phyloP scores from a whole-genome alignment of 2,888 invertebrate species.

The Cheilosia grossa region DNA sequence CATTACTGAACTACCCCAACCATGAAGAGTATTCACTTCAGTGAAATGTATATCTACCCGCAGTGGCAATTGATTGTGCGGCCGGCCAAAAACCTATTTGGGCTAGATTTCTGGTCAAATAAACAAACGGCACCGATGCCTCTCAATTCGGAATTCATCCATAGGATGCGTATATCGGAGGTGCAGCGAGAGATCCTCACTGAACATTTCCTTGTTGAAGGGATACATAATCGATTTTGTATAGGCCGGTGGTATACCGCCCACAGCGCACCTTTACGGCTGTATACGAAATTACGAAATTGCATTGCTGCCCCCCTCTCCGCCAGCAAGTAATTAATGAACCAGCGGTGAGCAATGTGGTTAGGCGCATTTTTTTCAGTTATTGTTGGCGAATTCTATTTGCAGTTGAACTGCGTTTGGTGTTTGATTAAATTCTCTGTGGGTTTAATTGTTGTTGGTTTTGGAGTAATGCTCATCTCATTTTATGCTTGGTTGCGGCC shows the following conservation, averaged over 20 bases:
- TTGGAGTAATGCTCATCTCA: slow-evolving; percentile 3
- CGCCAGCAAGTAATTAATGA: slow-evolving; percentile 64
- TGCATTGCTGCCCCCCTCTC: slow-evolving; percentile 11
- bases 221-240: slow-evolving; percentile 54
- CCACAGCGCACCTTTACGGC: neutral
- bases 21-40: slow-evolving; percentile 65
- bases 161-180: slow-evolving; percentile 5
- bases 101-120: slow-evolving; percentile 72
- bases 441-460: slow-evolving; percentile 33
- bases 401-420: slow-evolving; percentile 49
- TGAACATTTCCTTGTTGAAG: slow-evolving; percentile 26
- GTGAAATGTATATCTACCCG: slow-evolving; percentile 50
- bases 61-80: slow-evolving; percentile 71
- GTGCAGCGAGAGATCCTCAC: slow-evolving; percentile 20
- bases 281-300: slow-evolving; percentile 19
- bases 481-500: slow-evolving; percentile 33
- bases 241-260: slow-evolving; percentile 8
- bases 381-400: slow-evolving; percentile 60
- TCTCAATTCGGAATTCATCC: slow-evolving; percentile 11
- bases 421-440: slow-evolving; percentile 68
- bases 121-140: slow-evolving; percentile 51
- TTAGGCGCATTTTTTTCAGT: slow-evolving; percentile 59
- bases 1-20: slow-evolving; percentile 20
- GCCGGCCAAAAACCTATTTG: slow-evolving; percentile 62
- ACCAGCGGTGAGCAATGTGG: slow-evolving; percentile 67